Conservation (phyloP, 2,888 invertebrate genomes). For the Alloscopus bannaensis region DNA sequence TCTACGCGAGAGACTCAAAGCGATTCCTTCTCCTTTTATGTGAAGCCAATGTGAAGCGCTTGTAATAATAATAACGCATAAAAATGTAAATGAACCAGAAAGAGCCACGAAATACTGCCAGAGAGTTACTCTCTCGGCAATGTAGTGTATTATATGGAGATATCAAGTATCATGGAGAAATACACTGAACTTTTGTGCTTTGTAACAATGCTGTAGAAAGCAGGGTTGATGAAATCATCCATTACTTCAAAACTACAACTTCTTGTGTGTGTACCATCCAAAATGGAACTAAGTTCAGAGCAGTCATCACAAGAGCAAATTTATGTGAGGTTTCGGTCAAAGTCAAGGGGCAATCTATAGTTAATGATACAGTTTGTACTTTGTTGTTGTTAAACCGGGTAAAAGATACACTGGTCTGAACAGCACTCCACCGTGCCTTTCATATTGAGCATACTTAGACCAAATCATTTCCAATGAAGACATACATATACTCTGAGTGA, state of each 20-base stretch:
- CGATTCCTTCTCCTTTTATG: slow-evolving; percentile 15
- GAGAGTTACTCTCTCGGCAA: too few relatives aligned
- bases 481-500: not conserved
- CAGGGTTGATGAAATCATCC: slow-evolving; percentile 57
- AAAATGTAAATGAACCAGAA: slow-evolving; percentile 61
- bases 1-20: slow-evolving; percentile 15
- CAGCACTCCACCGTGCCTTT: too few relatives aligned
- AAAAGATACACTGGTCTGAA: too few relatives aligned
- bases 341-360: slow-evolving; percentile 56
- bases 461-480: slow-evolving; percentile 11
- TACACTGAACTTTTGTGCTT: not conserved
- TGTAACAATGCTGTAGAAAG: not conserved
- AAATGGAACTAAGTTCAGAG: slow-evolving; percentile 31
- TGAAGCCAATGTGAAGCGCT: slow-evolving; percentile 15
- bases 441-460: not conserved
- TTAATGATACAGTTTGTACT: slow-evolving; percentile 49
- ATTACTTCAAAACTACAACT: slow-evolving; percentile 18
- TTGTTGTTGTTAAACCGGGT: slow-evolving; percentile 30
- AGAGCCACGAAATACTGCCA: slow-evolving; percentile 24
- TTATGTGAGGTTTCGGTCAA: slow-evolving; percentile 49
- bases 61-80: slow-evolving; percentile 46
- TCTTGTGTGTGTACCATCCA: not conserved
- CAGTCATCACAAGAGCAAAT: slow-evolving; percentile 33
- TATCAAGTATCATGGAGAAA: slow-evolving; percentile 29
- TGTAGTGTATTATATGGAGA: slow-evolving; percentile 1